phyloP scores from a whole-genome alignment of 2,888 invertebrate species.

The Cerceris ruficornis region DNA sequence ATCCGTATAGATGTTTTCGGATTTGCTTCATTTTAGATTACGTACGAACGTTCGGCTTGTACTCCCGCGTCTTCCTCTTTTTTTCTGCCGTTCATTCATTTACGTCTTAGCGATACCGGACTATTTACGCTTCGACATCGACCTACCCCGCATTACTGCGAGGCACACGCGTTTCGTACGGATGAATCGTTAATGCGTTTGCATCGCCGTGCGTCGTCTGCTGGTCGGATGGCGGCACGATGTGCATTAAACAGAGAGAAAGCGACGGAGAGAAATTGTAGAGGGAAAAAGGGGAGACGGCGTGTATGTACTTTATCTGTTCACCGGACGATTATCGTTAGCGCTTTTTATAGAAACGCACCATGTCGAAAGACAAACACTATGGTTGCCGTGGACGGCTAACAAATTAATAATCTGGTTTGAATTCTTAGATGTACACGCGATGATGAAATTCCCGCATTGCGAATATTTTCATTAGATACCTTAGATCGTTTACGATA shows the following conservation, averaged over 20 bases:
- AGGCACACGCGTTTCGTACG: conserved; percentile 34
- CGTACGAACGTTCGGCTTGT: background rate
- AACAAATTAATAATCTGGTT: conserved; percentile 1
- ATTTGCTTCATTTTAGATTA: background rate
- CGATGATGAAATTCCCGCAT: background rate
- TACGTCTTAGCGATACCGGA: conserved; percentile 34
- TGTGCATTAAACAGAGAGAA: conserved; percentile 33
- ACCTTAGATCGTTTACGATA: no score
- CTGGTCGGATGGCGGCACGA: conserved; percentile 35
- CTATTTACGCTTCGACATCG: conserved; percentile 9
- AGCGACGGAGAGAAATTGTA: conserved; percentile 13
- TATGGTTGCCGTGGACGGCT: background rate
- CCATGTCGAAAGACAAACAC: conserved; percentile 6
- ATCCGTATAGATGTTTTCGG: conserved; percentile 38
- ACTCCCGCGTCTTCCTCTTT: background rate
- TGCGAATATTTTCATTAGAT: background rate
- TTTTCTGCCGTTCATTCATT: background rate
- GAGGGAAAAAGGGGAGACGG: conserved; percentile 15
- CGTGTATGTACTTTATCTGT: conserved; percentile 46
- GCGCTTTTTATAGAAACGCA: conserved; percentile 48
- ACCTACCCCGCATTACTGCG: conserved; percentile 16
- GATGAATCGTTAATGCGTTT: conserved; percentile 55
- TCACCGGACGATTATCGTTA: conserved; percentile 47
- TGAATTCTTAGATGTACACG: background rate
- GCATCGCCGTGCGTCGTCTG: conserved; percentile 47